Evolutionary conservation across 2,888 invertebrate species (phyloP), one percentile per base, ranked within the genome.

Genomic region (Cheilosia urbana): DNA sequence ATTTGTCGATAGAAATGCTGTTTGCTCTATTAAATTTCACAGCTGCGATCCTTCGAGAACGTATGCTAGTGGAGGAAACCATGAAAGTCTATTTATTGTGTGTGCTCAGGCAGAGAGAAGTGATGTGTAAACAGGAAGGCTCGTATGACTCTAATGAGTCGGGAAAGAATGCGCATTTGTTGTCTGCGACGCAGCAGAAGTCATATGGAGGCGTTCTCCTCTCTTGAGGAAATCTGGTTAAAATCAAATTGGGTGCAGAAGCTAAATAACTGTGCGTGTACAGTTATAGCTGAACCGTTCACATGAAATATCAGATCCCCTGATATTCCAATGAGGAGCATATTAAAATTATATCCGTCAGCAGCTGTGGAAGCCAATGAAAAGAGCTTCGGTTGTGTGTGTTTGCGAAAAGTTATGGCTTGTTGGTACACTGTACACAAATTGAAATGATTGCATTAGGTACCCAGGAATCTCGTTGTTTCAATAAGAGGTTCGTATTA

Each of bases 1-100:
- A 60, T 63, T 42, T 69, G 53, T 58, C 57, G 40, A 62, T 60
- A 47, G 11, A 55, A 85, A 80, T 76, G 80, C 80, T 76, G 80
- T 85, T 76, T 80, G 80, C 77, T 85, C 85, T 85, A 72, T 77
- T 72, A 71, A 85, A 81, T 85, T 85, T 85, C 85, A 76, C 85
- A 85, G 85, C 76, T 80, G 85, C 71, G 72, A 68, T 85, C 68
- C 76, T 68, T 81, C 13, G 66, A 72, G 65, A 78, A 37, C 57
- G 42, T 58, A 60, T 53, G 19, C 60, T 19, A 19, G 65, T 9
- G 24, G 51, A 62, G 21, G 45, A 37, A 55, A 27, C 58, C 60
- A 58, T 71, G 58, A 53, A 63, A 78, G 63, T 55, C 47, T 57
- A 49, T 66, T 78, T 78, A 78, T 83, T 78, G 68, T 83, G 73